Base-by-base conservation (phyloP, 2,888 invertebrate genomes). In the Nycteola revayana region DNA sequence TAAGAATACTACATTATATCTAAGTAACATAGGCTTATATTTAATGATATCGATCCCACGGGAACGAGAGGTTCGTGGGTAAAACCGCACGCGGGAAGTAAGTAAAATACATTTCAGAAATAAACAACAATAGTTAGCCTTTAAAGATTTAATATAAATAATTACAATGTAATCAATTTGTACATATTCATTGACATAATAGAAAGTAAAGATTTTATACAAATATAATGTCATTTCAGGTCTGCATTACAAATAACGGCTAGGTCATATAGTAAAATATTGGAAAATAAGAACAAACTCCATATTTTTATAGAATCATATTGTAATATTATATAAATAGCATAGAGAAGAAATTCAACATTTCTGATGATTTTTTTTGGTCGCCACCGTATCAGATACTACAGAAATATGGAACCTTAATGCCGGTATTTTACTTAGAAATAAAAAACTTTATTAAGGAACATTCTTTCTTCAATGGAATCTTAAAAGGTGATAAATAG, bases 141-240 rank as follows among this genome's bases (percentile, higher is more conserved):
- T 84, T 81, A 82, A 76, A 82, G 71, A 81, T 84, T 85, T 84
- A 84, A 75, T 83, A 80, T 79, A 83, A 83, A 82, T 85, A 82
- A 84, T 81, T 79, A 83, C 74, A 80, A 75, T 78, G 68, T 80
- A 75, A 76, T 60, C 57, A 66, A 82, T 86, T 85, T 85, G 84
- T 86, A 86, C 85, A 85, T 81, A 83, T 75, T 75, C 74, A 82
- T 82, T 75, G 81, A 80, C 75, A 75, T 66, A 77, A 78, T 79
- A 79, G 77, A 82, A 83, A 82, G 79, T 81, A 82, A 82, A 78
- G 75, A 75, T 79, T 84, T 82, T 79, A 80, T 84, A 85, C 79
- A 86, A 82, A 84, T 84, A 81, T 82, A 81, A 82, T 83, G 82
- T 84, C 75, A 83, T 81, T 83, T 80, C 68, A 73, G 58, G 73